A percentile compares a stretch with the other conserved stretches of the same genome.
phyloP scores from a whole-genome alignment of 2,888 invertebrate genomes.

The Sphaerophoria taeniata region DNA sequence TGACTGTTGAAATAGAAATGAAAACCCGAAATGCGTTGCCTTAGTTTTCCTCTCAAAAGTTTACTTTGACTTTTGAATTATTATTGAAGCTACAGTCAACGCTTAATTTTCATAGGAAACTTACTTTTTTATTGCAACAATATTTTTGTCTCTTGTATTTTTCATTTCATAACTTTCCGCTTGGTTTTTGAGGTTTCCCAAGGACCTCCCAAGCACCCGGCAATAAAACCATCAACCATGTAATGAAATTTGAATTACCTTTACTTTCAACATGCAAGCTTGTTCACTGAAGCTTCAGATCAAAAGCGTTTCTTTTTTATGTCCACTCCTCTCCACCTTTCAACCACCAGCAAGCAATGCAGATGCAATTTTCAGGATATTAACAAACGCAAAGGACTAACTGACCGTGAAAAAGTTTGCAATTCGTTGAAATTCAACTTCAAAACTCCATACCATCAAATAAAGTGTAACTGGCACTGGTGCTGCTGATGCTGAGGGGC shows the following conservation, averaged over 20 bases:
- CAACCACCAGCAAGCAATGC: not conserved
- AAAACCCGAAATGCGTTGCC: too few species aligned
- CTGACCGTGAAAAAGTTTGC: slow-evolving; percentile 21
- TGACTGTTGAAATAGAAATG: too few species aligned
- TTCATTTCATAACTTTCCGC: too few species aligned
- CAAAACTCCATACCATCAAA: not conserved
- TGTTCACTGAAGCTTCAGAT: not conserved
- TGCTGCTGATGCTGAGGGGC: not conserved
- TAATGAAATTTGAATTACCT: slow-evolving; percentile 7
- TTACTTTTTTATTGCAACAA: too few species aligned
- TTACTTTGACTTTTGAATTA: too few species aligned
- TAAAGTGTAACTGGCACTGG: not conserved
- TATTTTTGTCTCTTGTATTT: too few species aligned
- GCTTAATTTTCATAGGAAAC: too few species aligned
- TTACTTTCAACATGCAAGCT: not conserved
- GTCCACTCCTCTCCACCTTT: not conserved
- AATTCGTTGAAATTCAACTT: not conserved
- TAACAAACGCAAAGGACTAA: not conserved
- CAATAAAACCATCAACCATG: not conserved
- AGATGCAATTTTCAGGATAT: slow-evolving; percentile 6
- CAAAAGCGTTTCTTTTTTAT: not conserved
- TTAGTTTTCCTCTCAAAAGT: too few species aligned
- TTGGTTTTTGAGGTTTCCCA: too few species aligned
- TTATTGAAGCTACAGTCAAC: too few species aligned
- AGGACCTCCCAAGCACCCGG: not conserved